These are phyloP conservation scores for Lutraria lutraria DNA, from an alignment of 2,888 invertebrate genomes.

Conservation along the genomic window DNA sequence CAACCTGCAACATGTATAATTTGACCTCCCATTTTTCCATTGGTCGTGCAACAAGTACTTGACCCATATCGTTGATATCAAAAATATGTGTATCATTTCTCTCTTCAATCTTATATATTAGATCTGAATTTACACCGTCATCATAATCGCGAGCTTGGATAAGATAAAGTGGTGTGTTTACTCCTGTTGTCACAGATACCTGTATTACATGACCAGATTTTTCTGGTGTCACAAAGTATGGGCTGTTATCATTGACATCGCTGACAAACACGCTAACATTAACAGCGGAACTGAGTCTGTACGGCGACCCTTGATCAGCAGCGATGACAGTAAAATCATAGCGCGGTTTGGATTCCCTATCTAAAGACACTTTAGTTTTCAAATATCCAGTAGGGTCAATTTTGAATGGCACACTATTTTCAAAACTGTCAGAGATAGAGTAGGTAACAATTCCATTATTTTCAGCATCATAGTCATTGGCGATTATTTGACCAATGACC, in stretches of 20 bases:
- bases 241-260: slow-evolving; percentile 75
- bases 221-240: slow-evolving; percentile 76
- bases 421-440: slow-evolving; percentile 56
- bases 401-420: slow-evolving; percentile 71
- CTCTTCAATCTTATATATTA: slow-evolving; percentile 72
- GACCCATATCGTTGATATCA: slow-evolving; percentile 69
- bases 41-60: slow-evolving; percentile 65
- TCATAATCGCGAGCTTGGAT: slow-evolving; percentile 74
- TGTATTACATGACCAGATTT: slow-evolving; percentile 61
- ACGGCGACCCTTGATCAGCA: slow-evolving; percentile 79
- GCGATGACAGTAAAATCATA: slow-evolving; percentile 80
- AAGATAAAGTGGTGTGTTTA: slow-evolving; percentile 68
- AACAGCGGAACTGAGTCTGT: slow-evolving; percentile 66
- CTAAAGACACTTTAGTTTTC: slow-evolving; percentile 72
- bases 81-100: slow-evolving; percentile 73
- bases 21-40: slow-evolving; percentile 63
- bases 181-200: slow-evolving; percentile 59
- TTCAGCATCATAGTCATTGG: slow-evolving; percentile 76
- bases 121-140: slow-evolving; percentile 73
- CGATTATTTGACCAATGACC: slow-evolving; percentile 73
- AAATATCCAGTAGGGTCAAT: slow-evolving; percentile 77
- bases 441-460: slow-evolving; percentile 77
- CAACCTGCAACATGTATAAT: slow-evolving; percentile 67
- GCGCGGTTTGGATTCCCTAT: slow-evolving; percentile 75
- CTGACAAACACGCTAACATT: slow-evolving; percentile 71